phyloP scores from a whole-genome alignment of 2,797 vertebrate genomes.

The Gadopsis marmoratus region DNA sequence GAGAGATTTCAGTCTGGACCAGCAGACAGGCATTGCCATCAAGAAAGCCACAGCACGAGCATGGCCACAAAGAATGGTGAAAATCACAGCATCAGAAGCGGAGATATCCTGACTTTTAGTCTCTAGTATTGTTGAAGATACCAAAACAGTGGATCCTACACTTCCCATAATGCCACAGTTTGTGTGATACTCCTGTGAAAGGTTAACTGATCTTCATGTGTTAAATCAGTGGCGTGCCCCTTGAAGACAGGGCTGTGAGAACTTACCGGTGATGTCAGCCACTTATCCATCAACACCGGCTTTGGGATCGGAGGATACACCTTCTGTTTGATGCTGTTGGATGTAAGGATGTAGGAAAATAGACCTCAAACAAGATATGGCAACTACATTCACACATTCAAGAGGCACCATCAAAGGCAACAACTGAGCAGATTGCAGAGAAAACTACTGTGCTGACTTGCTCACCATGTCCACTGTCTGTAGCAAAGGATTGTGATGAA shows the following conservation, averaged over 20 bases:
- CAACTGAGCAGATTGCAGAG: background rate
- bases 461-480: conserved; percentile 87
- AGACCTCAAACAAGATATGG: background rate
- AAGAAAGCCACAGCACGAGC: background rate
- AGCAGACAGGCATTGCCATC: background rate
- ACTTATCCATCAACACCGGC: conserved; percentile 80
- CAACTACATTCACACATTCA: background rate
- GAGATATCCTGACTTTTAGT: background rate
- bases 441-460: conserved; percentile 1
- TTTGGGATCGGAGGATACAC: conserved; percentile 92
- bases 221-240: background rate
- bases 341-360: conserved; percentile 45
- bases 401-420: background rate
- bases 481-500: conserved; percentile 86
- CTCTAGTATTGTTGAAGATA: background rate
- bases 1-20: background rate
- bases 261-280: conserved; percentile 63
- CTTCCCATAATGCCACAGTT: background rate
- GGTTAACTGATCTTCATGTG: background rate
- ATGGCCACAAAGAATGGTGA: background rate
- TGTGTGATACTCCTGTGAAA: background rate
- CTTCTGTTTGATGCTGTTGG: conserved; percentile 88
- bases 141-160: background rate
- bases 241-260: background rate
- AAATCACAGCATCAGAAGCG: background rate